Conservation (phyloP, 2,113 vertebrate genomes). For the Anser brachyrhynchus region DNA sequence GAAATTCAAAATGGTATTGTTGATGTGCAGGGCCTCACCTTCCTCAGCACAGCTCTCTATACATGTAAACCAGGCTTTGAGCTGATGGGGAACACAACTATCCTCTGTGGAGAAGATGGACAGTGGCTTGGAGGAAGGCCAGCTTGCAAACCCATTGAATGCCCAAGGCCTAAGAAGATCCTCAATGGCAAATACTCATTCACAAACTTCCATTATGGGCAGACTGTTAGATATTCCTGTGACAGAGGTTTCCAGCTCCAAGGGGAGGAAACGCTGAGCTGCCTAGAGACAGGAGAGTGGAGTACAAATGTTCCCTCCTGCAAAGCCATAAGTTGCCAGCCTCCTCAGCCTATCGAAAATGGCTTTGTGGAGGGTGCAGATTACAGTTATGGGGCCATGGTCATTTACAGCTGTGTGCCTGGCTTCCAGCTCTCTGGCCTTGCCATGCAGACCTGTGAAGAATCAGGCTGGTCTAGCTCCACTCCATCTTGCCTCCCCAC, state of each 20-base stretch:
- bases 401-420: constrained; percentile 98
- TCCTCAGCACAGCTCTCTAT: constrained; percentile 93
- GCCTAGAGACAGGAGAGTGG: constrained; percentile 89
- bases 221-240: constrained; percentile 87
- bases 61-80: constrained; percentile 91
- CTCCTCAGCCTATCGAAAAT: constrained; percentile 90
- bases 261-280: constrained; percentile 84
- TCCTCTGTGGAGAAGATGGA: constrained; percentile 92
- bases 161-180: constrained; percentile 84
- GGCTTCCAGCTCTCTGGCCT: constrained; percentile 92
- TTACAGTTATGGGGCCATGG: constrained; percentile 91
- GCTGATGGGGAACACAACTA: constrained; percentile 87
- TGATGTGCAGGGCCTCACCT: constrained; percentile 96
- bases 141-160: constrained; percentile 88
- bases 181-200: constrained; percentile 83
- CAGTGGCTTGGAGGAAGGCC: constrained; percentile 93
- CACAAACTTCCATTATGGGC: constrained; percentile 85
- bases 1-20: constrained; percentile 91
- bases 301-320: constrained; percentile 82
- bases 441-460: constrained; percentile 93
- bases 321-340: constrained; percentile 85
- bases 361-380: constrained; percentile 98
- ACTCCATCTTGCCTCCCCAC: constrained; percentile 85
- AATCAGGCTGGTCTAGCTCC: constrained; percentile 90
- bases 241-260: constrained; percentile 88